phyloP scores from a whole-genome alignment of 1,140 invertebrate species.

The Nomia melanderi region DNA sequence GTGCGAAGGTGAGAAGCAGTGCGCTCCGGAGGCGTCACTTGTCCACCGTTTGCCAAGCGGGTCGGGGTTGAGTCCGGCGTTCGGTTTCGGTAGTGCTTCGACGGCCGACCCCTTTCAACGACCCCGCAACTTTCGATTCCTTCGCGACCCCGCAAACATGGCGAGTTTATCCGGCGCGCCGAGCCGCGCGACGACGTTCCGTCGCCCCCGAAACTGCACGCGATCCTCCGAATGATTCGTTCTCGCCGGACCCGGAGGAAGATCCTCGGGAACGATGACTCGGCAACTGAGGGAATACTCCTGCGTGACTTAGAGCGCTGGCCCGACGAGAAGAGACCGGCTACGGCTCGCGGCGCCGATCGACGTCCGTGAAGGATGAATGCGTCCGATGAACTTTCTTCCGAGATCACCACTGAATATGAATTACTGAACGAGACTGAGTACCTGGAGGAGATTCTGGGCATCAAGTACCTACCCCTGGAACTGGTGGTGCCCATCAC shows the following conservation, averaged over 20 bases:
- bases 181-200: no score
- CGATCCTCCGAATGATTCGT: no score
- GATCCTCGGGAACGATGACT: no score
- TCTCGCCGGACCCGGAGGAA: no score
- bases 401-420: slow-evolving; percentile 47
- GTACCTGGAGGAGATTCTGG: slow-evolving; percentile 61
- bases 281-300: no score
- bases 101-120: no score
- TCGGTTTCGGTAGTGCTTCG: background rate
- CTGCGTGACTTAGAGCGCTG: no score
- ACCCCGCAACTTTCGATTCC: no score
- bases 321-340: no score
- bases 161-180: no score
- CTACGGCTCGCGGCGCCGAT: background rate
- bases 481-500: slow-evolving; percentile 77
- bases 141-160: no score
- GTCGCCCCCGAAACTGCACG: no score
- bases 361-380: slow-evolving; percentile 49
- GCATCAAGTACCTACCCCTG: slow-evolving; percentile 72
- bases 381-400: slow-evolving; percentile 1
- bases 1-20: slow-evolving; percentile 43
- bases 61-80: slow-evolving; percentile 8
- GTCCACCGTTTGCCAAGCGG: slow-evolving; percentile 55
- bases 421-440: slow-evolving; percentile 61
- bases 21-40: slow-evolving; percentile 56